Conservation (phyloP, 2,888 invertebrate genomes). For the Leptopilina syphax region DNA sequence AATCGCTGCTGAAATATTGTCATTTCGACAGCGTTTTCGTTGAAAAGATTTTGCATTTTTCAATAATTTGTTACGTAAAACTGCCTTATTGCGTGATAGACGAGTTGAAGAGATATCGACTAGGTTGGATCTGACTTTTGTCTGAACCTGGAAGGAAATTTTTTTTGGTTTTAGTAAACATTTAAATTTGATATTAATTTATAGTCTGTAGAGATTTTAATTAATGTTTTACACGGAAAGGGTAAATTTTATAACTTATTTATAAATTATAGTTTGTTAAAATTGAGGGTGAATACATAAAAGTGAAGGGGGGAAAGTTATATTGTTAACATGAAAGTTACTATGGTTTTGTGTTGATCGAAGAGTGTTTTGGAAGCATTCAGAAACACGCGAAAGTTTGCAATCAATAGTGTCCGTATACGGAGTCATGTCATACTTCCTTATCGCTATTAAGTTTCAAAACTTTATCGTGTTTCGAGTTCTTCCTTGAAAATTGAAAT, state of each 20-base stretch:
- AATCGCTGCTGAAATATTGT: slow-evolving; percentile 69
- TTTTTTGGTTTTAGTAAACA: background rate
- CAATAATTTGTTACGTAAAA: slow-evolving; percentile 71
- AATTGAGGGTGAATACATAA: slow-evolving; percentile 9
- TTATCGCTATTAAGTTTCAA: slow-evolving; percentile 61
- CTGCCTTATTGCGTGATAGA: slow-evolving; percentile 67
- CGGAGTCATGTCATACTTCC: slow-evolving; percentile 49
- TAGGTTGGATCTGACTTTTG: slow-evolving; percentile 65
- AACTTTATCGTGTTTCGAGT: slow-evolving; percentile 55
- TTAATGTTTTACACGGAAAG: too few species aligned
- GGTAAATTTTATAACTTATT: background rate
- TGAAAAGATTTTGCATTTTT: slow-evolving; percentile 74
- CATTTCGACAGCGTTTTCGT: slow-evolving; percentile 68
- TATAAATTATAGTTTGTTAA: background rate
- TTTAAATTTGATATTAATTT: background rate
- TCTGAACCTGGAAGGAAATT: slow-evolving; percentile 65
- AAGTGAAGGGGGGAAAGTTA: background rate
- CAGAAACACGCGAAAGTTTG: slow-evolving; percentile 37
- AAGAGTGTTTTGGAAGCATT: slow-evolving; percentile 26
- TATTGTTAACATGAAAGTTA: slow-evolving; percentile 9
- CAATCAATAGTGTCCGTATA: slow-evolving; percentile 54
- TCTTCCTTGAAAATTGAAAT: slow-evolving; percentile 51
- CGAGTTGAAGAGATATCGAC: slow-evolving; percentile 60
- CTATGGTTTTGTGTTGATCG: background rate
- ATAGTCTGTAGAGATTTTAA: too few species aligned